Percentiles rank a stretch among this genome's conserved stretches.
Evolutionary conservation across 1,140 invertebrate species (phyloP).

Genomic region (Lasioglossum baleicum): DNA sequence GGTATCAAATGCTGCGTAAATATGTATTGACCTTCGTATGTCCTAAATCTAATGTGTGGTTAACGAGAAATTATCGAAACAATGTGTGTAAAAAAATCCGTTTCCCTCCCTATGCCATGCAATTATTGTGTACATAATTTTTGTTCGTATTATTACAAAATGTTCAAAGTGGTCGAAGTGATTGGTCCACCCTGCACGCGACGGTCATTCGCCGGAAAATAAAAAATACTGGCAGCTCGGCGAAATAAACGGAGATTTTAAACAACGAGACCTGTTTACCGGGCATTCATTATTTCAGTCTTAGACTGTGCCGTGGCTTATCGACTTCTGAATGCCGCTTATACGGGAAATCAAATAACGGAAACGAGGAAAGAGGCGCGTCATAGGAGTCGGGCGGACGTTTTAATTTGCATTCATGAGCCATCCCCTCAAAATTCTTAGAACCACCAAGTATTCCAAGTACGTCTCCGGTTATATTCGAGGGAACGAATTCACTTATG

Average conservation of each 20-base stretch:
- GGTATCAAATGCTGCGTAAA: no score
- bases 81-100: no score
- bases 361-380: conserved; percentile 38
- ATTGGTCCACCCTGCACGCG: no score
- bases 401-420: conserved; percentile 78
- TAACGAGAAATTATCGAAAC: no score
- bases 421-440: conserved; percentile 71
- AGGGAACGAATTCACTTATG: conserved; percentile 62
- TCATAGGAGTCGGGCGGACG: conserved; percentile 58
- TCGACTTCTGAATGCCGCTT: conserved; percentile 49
- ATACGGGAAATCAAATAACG: conserved; percentile 61
- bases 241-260: conserved; percentile 19
- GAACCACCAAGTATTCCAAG: conserved; percentile 61
- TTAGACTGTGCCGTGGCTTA: conserved; percentile 14
- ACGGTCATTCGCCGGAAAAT: no score
- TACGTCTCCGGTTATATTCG: conserved; percentile 61
- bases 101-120: no score
- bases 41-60: no score
- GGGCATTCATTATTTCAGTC: conserved; percentile 36
- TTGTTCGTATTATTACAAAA: no score
- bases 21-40: no score
- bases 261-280: conserved; percentile 4
- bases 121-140: no score
- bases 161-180: no score
- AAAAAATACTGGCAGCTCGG: no score